Evolutionary conservation across 2,888 invertebrate species (phyloP).

Genomic region (Amblyjoppa proteus): DNA sequence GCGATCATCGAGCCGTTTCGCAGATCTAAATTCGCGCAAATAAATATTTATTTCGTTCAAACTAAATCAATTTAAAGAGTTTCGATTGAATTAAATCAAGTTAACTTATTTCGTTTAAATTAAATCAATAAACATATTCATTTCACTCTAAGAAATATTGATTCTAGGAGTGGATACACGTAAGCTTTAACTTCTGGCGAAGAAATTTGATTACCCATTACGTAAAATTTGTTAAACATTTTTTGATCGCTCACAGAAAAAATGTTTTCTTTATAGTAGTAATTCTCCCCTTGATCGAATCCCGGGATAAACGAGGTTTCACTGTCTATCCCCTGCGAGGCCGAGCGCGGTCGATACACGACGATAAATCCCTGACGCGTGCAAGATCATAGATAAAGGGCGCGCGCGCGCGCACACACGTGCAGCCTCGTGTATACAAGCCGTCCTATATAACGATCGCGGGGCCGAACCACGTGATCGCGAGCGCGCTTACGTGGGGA

Average conservation of each 20-base stretch:
- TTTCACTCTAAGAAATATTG: too few species aligned
- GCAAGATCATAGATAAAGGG: conserved; percentile 12
- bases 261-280: neutral
- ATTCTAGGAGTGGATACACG: neutral
- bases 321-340: neutral
- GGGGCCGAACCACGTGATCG: conserved; percentile 29
- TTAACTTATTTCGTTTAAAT: too few species aligned
- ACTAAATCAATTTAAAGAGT: too few species aligned
- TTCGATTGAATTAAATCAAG: too few species aligned
- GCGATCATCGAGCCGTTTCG: neutral
- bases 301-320: neutral
- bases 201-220: conserved; percentile 13
- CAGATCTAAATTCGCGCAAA: too few species aligned
- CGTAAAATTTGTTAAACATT: too few species aligned
- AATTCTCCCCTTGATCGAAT: neutral
- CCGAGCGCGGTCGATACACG: neutral
- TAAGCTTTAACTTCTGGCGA: conserved; percentile 37
- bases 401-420: neutral
- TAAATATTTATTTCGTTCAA: too few species aligned
- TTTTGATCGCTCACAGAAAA: neutral
- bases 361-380: conserved; percentile 12
- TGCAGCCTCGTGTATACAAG: neutral
- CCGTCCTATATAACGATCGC: conserved; percentile 3
- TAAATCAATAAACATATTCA: too few species aligned
- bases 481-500: neutral